A percentile compares a stretch with the other conserved stretches of the same genome.
Evolutionary conservation across 2,113 vertebrate species (phyloP).

Genomic region (Pimephales promelas): DNA sequence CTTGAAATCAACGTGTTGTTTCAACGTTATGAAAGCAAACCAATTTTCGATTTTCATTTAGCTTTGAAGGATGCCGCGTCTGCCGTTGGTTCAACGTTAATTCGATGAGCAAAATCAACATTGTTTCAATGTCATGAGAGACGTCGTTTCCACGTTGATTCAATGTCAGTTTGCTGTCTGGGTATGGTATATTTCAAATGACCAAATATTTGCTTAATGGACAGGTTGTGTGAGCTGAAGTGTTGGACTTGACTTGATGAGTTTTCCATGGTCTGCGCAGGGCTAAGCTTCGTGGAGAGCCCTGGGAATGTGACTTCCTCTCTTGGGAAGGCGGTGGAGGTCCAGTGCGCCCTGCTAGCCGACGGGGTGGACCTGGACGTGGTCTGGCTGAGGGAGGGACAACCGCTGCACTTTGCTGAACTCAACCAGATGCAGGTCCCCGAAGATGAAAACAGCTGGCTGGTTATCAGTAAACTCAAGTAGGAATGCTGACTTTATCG

Average conservation of each 20-base stretch:
- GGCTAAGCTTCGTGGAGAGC: constrained; percentile 71
- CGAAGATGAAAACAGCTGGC: constrained; percentile 76
- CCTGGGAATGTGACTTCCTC: constrained; percentile 79
- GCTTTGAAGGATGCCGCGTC: too few species aligned
- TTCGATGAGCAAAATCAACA: too few species aligned
- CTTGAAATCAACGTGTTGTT: too few species aligned
- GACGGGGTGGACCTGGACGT: constrained; percentile 74
- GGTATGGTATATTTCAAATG: neutral
- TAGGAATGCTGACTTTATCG: constrained; percentile 24
- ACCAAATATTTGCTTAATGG: neutral
- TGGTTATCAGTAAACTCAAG: constrained; percentile 70
- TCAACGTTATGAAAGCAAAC: too few species aligned
- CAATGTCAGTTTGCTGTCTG: too few species aligned
- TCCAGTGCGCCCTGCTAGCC: constrained; percentile 76
- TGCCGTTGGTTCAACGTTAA: too few species aligned
- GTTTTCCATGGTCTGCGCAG: constrained; percentile 52
- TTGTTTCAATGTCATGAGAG: too few species aligned
- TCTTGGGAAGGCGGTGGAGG: constrained; percentile 75
- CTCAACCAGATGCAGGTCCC: constrained; percentile 81
- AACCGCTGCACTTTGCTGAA: constrained; percentile 72
- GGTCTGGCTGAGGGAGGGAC: constrained; percentile 76
- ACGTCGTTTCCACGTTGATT: too few species aligned
- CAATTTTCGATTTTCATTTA: too few species aligned
- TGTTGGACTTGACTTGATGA: neutral
- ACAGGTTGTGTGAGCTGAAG: neutral